A percentile compares a stretch with the other conserved stretches of the same genome.
Evolutionary conservation across 2,797 vertebrate genomes (phyloP).

Genomic region (Crocodylus rhombifer): DNA sequence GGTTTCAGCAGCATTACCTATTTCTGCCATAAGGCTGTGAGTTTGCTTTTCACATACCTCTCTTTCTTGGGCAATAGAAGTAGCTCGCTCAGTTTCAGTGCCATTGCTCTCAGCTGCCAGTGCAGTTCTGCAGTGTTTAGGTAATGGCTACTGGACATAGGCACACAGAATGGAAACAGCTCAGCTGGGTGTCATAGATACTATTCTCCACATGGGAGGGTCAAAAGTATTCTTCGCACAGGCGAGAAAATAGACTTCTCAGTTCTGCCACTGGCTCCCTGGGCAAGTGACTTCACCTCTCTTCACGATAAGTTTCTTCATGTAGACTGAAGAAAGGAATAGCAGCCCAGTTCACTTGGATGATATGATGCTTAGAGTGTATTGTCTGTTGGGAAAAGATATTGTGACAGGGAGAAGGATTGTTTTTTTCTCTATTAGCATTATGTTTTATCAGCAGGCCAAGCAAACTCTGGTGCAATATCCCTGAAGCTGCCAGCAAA

Average conservation of each 20-base stretch:
- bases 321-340: neutral
- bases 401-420: neutral
- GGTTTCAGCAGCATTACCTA: neutral
- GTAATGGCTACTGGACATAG: neutral
- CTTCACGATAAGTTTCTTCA: neutral
- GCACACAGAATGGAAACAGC: neutral
- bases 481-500: slow-evolving; percentile 68
- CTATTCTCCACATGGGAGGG: too few relatives aligned
- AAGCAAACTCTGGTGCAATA: slow-evolving; percentile 35
- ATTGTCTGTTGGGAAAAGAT: neutral
- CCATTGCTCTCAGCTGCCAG: neutral
- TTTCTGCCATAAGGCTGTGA: too few relatives aligned
- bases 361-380: neutral
- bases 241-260: neutral
- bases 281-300: neutral
- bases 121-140: neutral
- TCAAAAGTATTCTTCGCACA: neutral
- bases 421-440: neutral
- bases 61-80: neutral
- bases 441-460: slow-evolving; percentile 54
- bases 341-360: neutral
- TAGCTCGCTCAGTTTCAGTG: neutral
- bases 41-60: neutral
- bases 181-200: neutral
- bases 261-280: neutral